phyloP scores from a whole-genome alignment of 2,797 vertebrate species.

The Tympanoctomys barrerae region DNA sequence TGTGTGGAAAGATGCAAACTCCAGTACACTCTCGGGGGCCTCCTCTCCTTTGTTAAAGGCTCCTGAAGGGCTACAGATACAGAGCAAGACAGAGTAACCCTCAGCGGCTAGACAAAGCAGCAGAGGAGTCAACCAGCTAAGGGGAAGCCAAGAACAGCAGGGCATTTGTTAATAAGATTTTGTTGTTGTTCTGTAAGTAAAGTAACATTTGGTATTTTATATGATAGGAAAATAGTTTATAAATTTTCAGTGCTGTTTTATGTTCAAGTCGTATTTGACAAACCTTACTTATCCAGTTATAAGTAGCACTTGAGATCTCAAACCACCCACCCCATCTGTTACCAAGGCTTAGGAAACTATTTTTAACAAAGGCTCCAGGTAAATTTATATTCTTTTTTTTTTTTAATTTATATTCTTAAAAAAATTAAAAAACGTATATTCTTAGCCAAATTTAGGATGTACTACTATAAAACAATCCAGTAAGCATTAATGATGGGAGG shows the following conservation, averaged over 20 bases:
- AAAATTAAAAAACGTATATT: neutral
- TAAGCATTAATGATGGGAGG: slow-evolving; percentile 23
- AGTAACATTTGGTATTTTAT: neutral
- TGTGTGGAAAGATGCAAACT: neutral
- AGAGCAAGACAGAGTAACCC: neutral
- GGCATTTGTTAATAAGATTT: neutral
- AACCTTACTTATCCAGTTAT: neutral
- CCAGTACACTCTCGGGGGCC: neutral
- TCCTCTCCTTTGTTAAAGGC: neutral
- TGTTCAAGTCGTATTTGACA: slow-evolving; percentile 9
- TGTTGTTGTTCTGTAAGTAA: neutral
- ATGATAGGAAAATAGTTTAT: neutral
- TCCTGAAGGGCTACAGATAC: neutral
- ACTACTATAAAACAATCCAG: slow-evolving; percentile 4
- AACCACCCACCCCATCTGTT: neutral
- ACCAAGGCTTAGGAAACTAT: neutral
- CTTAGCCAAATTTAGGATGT: slow-evolving; percentile 38
- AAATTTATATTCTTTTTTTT: slow-evolving; percentile 55
- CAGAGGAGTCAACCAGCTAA: neutral
- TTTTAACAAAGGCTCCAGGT: slow-evolving; percentile 12
- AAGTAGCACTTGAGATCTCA: neutral
- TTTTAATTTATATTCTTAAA: slow-evolving; percentile 50
- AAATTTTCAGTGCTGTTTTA: neutral
- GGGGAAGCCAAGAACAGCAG: neutral
- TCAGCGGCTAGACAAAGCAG: neutral